phyloP scores from a whole-genome alignment of 2,888 invertebrate genomes.

The Thymelicus lineola region DNA sequence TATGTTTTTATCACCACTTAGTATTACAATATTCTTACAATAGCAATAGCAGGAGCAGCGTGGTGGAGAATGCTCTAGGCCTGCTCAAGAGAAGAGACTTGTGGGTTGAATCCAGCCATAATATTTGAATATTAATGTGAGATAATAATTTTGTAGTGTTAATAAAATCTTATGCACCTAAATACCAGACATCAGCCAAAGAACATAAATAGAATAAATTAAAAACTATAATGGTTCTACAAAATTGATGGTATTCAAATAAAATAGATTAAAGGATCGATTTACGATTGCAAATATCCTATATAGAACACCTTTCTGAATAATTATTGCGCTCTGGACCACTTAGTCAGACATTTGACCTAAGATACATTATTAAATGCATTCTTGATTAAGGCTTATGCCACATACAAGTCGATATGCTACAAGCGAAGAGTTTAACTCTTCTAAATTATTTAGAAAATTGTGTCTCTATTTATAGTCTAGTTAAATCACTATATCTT shows the following conservation, averaged over 20 bases:
- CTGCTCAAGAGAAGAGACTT: too few relatives aligned
- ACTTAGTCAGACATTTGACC: slow-evolving; percentile 29
- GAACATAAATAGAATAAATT: slow-evolving; percentile 21
- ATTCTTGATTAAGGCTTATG: slow-evolving; percentile 17
- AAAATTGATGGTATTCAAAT: slow-evolving; percentile 26
- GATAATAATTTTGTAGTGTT: not conserved
- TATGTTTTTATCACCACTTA: not conserved
- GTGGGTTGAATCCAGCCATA: too few relatives aligned
- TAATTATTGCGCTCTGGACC: slow-evolving; percentile 27
- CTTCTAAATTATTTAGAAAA: not conserved
- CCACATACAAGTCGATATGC: not conserved
- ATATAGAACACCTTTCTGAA: slow-evolving; percentile 34
- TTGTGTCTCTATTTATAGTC: slow-evolving; percentile 1
- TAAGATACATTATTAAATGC: slow-evolving; percentile 32
- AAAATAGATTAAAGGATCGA: slow-evolving; percentile 27
- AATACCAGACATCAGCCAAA: not conserved
- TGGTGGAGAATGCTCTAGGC: too few relatives aligned
- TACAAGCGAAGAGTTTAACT: slow-evolving; percentile 2
- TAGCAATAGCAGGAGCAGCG: too few relatives aligned
- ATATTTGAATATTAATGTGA: too few relatives aligned
- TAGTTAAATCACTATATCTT: too few relatives aligned
- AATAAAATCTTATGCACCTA: not conserved
- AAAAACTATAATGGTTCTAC: slow-evolving; percentile 10
- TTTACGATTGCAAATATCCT: slow-evolving; percentile 31
- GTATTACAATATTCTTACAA: too few relatives aligned